Evolutionary conservation across 2,797 vertebrate species (phyloP).

Genomic region (Tapera naevia): DNA sequence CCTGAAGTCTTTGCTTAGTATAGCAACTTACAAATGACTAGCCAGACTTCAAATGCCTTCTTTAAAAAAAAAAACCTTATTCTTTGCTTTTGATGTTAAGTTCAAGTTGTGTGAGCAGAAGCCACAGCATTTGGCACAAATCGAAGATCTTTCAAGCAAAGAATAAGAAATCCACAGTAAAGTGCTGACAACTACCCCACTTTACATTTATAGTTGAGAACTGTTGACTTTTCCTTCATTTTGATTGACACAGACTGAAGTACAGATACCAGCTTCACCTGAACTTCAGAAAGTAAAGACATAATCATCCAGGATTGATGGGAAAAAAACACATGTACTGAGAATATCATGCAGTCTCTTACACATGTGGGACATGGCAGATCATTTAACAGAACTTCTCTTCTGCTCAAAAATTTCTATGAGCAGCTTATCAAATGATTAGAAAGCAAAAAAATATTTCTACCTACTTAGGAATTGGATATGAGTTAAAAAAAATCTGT

Average conservation of each 20-base stretch:
- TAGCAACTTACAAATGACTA: neutral
- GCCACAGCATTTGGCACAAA: neutral
- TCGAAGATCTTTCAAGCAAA: neutral
- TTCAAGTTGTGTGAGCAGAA: neutral
- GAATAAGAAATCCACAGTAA: neutral
- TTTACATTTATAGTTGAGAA: neutral
- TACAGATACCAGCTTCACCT: neutral
- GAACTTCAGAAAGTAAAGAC: neutral
- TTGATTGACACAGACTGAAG: neutral
- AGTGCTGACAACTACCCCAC: neutral
- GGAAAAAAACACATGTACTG: neutral
- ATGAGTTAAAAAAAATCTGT: neutral
- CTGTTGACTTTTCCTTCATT: neutral
- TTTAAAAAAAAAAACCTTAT: neutral
- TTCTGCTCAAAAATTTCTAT: neutral
- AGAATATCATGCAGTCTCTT: neutral
- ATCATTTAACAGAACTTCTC: neutral
- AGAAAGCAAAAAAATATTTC: neutral
- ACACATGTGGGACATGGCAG: neutral
- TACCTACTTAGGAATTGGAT: neutral
- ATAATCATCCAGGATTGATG: neutral
- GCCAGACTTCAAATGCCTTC: neutral
- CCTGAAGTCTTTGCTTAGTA: neutral
- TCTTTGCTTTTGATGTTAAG: neutral
- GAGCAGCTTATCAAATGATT: neutral